Conservation (phyloP, 2,888 invertebrate genomes). For the Nebria salina region DNA sequence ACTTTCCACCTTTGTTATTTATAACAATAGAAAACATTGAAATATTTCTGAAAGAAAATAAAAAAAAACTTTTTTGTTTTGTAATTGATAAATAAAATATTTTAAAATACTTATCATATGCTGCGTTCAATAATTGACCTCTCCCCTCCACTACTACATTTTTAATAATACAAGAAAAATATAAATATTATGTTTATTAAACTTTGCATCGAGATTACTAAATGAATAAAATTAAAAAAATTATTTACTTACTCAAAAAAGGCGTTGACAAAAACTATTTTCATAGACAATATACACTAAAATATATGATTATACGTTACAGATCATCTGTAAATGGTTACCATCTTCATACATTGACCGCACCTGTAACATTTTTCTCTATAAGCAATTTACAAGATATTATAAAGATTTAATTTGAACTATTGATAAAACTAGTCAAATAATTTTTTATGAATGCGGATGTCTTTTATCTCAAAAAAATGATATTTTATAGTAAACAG, state of each 20-base stretch:
- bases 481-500: background rate
- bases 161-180: background rate
- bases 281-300: too few relatives aligned
- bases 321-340: too few relatives aligned
- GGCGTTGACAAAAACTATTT: too few relatives aligned
- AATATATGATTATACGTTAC: too few relatives aligned
- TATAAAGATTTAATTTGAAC: background rate
- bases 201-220: background rate
- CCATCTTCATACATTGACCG: too few relatives aligned
- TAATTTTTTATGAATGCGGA: background rate
- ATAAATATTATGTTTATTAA: background rate
- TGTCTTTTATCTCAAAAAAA: background rate
- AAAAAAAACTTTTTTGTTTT: background rate
- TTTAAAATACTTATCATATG: background rate
- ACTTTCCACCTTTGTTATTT: background rate
- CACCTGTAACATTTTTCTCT: too few relatives aligned
- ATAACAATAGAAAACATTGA: background rate
- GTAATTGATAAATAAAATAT: background rate
- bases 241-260: too few relatives aligned
- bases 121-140: background rate
- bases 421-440: background rate
- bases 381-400: background rate
- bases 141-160: background rate
- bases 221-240: background rate
- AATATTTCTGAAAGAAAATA: background rate